Evolutionary conservation across 1,140 invertebrate genomes (phyloP).

Genomic region (Drosophila kohkoa): DNA sequence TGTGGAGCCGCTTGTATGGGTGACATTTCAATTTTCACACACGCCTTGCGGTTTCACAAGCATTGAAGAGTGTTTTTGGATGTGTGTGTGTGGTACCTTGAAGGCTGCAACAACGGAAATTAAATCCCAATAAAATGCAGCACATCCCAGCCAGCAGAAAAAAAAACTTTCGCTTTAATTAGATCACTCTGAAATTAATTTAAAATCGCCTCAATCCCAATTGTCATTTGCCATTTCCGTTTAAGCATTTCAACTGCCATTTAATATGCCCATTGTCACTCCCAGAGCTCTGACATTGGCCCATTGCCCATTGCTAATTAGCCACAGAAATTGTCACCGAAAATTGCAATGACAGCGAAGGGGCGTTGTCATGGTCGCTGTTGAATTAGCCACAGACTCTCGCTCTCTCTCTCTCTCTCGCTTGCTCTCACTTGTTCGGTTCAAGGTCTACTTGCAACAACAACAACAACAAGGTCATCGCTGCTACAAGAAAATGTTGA

Average conservation of each 20-base stretch:
- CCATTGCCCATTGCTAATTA: constrained; percentile 60
- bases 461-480: constrained; percentile 64
- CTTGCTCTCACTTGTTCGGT: constrained; percentile 14
- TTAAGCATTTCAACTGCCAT: not conserved
- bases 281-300: constrained; percentile 26
- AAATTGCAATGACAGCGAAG: constrained; percentile 48
- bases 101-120: constrained; percentile 64
- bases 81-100: constrained; percentile 23
- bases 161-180: constrained; percentile 35
- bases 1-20: constrained; percentile 14
- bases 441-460: constrained; percentile 64
- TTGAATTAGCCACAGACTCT: constrained; percentile 3
- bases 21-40: constrained; percentile 83
- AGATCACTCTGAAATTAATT: constrained; percentile 51
- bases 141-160: constrained; percentile 3
- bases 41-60: constrained; percentile 60
- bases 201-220: constrained; percentile 20
- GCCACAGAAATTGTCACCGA: constrained; percentile 46
- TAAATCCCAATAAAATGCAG: constrained; percentile 66
- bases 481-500: not conserved
- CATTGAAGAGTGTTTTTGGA: constrained; percentile 9
- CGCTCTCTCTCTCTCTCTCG: no score
- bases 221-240: not conserved
- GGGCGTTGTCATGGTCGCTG: constrained; percentile 41
- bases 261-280: not conserved